Percentiles rank a stretch among this genome's conserved stretches.
phyloP scores from a whole-genome alignment of 2,797 vertebrate species.

The Valencia hispanica region DNA sequence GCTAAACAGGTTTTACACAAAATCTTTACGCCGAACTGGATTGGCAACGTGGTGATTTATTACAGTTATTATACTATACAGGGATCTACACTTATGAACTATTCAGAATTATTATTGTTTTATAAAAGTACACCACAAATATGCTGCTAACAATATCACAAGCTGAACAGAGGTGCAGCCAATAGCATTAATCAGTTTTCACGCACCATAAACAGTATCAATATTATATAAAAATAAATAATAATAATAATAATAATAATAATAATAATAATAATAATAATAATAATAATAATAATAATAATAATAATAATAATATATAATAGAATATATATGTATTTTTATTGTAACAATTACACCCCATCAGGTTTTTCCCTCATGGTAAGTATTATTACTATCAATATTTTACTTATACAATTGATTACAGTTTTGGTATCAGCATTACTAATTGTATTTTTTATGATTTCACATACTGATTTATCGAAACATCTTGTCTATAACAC shows the following conservation, averaged over 20 bases:
- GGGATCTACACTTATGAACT: neutral
- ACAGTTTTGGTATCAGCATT: neutral
- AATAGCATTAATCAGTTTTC: neutral
- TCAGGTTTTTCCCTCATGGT: neutral
- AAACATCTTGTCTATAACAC: neutral
- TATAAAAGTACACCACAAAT: neutral
- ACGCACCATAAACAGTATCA: neutral
- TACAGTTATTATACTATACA: neutral
- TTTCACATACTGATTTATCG: neutral
- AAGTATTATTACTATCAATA: neutral
- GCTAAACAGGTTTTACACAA: constrained; percentile 24
- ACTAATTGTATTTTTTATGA: neutral
- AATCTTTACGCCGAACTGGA: constrained; percentile 35
- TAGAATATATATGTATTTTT: neutral
- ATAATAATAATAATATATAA: no score
- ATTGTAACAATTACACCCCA: neutral
- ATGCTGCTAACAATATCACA: neutral
- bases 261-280: no score
- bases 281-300: no score
- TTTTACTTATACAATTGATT: neutral
- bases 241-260: no score
- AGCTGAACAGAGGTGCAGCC: neutral
- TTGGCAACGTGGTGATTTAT: constrained; percentile 17
- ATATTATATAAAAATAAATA: neutral
- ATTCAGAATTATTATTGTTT: neutral